A percentile compares a stretch with the other conserved stretches of the same genome.
phyloP scores from a whole-genome alignment of 2,113 vertebrate genomes.

The Xenus cinereus region DNA sequence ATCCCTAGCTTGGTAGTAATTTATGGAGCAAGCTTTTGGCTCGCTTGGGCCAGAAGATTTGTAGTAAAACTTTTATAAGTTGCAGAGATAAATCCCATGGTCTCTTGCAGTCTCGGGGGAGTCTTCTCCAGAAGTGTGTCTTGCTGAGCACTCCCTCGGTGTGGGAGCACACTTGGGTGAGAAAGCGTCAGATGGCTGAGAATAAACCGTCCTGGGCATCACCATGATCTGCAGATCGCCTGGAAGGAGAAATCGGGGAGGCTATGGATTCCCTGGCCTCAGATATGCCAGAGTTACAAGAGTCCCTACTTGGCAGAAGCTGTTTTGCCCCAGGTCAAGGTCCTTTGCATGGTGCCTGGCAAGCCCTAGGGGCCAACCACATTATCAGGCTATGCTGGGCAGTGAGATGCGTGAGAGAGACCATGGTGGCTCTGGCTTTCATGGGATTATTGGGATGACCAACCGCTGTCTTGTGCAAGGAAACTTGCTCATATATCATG shows the following conservation, averaged over 20 bases:
- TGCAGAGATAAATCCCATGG: conserved; percentile 59
- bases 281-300: not conserved
- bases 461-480: rapidly evolving
- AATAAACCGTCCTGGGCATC: not conserved
- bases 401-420: rapidly evolving
- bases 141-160: not conserved
- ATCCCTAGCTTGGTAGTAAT: conserved; percentile 65
- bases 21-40: conserved; percentile 56
- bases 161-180: not conserved
- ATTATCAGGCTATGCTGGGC: rapidly evolving
- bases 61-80: conserved; percentile 63
- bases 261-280: not conserved
- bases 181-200: not conserved
- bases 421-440: not conserved
- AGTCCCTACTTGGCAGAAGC: not conserved
- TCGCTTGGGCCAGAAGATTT: conserved; percentile 30
- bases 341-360: not conserved
- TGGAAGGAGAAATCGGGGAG: not conserved
- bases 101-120: not conserved
- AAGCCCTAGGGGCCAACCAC: not conserved
- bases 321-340: not conserved
- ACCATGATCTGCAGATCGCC: not conserved
- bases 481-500: not conserved
- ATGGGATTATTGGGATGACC: not conserved
- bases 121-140: conserved; percentile 6